These are phyloP conservation scores for Muscicapa comitata DNA, from an alignment of 2,797 vertebrate species.

Conservation along the genomic window DNA sequence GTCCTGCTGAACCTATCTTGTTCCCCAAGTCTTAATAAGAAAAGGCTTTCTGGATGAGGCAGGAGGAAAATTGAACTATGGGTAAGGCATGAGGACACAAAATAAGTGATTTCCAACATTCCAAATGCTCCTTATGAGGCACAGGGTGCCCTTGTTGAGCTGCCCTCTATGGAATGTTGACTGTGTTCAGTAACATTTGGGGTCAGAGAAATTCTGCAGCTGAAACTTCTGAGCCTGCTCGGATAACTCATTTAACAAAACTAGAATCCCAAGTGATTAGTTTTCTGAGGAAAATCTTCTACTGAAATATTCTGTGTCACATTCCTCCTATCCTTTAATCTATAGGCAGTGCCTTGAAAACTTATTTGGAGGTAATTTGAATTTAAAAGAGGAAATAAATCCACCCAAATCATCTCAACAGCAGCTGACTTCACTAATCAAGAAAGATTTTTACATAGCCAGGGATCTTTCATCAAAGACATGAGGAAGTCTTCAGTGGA, in stretches of 20 bases:
- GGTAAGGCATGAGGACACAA: neutral
- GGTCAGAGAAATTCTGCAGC: neutral
- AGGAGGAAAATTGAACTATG: neutral
- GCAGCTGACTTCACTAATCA: constrained; percentile 47
- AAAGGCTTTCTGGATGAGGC: neutral
- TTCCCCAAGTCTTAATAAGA: neutral
- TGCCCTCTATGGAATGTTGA: neutral
- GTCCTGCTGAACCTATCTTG: neutral
- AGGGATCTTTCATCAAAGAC: constrained; percentile 38
- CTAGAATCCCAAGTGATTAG: constrained; percentile 26
- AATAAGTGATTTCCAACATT: neutral
- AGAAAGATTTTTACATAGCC: constrained; percentile 43
- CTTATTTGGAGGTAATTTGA: constrained; percentile 55
- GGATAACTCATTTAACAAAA: constrained; percentile 1
- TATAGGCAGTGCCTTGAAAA: constrained; percentile 51
- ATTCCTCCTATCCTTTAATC: constrained; percentile 57
- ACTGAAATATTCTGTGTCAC: constrained; percentile 48
- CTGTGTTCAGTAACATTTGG: neutral
- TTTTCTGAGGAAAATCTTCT: constrained; percentile 22
- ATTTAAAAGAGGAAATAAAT: constrained; percentile 63
- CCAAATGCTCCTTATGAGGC: neutral
- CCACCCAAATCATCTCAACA: constrained; percentile 44
- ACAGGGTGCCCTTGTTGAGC: neutral
- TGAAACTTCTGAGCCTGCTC: neutral
- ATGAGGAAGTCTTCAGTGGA: constrained; percentile 2